Evolutionary conservation across 2,888 invertebrate species (phyloP), one percentile per base, ranked within the genome.

Genomic region (Clivina fossor): DNA sequence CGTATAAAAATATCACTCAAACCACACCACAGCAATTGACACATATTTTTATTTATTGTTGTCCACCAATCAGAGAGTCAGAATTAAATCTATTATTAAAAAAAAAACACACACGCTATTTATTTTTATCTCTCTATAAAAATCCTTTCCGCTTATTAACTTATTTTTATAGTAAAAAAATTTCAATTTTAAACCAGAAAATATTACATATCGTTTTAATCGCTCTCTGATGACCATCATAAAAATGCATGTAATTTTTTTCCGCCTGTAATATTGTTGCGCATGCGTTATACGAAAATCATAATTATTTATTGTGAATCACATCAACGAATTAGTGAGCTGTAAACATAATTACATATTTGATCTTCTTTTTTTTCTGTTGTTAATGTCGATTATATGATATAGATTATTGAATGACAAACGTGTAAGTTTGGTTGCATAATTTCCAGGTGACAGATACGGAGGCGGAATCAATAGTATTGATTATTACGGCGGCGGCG

Each of bases 381-480:
- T 26, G 1, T 15, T 15, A 47, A 33, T 47, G 48, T 35, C 37
- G 35, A 13, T 16, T 35, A 26, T 16, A 44, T 15, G 37, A 48
- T 48, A 13, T 11, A 19, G 19, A 19, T 48, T n/a, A 13, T n/a
- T 8, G 15, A 35, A 11, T 26, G 20, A 41, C 13, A 5, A 37
- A n/a, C 28, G 18, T 26, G 53, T 53, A 13, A 53, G n/a, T 26
- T 13, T 37, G 44, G 53, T 53, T 53, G 53, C 53, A 53, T 53
- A 53, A 26, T 60, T 53, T 44, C 2, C 65, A 69, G 28, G 70
- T 67, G 2, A 40, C 65, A 24, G 66, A 63, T 67, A 65, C 32
- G 69, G 69, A 4, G 68, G 67, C 4, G 65, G 61, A 28, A 63
- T 64, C 22, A 66, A 64, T 13, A 64, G 65, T n/a, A 60, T 61